phyloP scores from a whole-genome alignment of 2,113 vertebrate species.

The Alexandromys fortis region DNA sequence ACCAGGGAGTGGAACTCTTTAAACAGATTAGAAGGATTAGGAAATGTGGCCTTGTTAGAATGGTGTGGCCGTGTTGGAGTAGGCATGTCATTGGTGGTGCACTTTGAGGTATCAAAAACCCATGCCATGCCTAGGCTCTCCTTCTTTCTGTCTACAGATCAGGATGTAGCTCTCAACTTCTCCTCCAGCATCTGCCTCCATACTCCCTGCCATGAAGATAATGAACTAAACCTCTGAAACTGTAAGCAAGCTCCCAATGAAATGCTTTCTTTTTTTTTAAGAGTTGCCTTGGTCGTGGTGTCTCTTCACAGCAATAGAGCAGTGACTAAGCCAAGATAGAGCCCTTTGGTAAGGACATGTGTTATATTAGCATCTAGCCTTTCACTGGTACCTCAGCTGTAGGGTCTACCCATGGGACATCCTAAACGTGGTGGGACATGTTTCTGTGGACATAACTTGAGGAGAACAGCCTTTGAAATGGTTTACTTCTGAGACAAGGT shows the following conservation, averaged over 20 bases:
- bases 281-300: not conserved
- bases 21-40: not conserved
- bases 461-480: too few relatives aligned
- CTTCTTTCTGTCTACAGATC: not conserved
- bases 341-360: too few relatives aligned
- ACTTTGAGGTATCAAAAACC: not conserved
- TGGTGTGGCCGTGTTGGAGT: not conserved
- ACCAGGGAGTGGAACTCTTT: not conserved
- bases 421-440: accelerated
- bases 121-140: not conserved
- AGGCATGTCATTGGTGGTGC: not conserved
- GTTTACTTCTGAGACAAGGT: not conserved
- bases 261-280: not conserved
- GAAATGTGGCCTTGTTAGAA: not conserved
- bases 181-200: not conserved
- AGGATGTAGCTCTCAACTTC: not conserved
- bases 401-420: accelerated
- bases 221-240: not conserved
- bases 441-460: not conserved
- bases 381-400: not conserved
- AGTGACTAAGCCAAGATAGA: not conserved
- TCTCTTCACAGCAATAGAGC: not conserved
- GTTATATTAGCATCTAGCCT: not conserved
- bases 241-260: not conserved
- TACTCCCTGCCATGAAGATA: not conserved